phyloP scores from a whole-genome alignment of 2,888 invertebrate species.

The Orchestes rusci region DNA sequence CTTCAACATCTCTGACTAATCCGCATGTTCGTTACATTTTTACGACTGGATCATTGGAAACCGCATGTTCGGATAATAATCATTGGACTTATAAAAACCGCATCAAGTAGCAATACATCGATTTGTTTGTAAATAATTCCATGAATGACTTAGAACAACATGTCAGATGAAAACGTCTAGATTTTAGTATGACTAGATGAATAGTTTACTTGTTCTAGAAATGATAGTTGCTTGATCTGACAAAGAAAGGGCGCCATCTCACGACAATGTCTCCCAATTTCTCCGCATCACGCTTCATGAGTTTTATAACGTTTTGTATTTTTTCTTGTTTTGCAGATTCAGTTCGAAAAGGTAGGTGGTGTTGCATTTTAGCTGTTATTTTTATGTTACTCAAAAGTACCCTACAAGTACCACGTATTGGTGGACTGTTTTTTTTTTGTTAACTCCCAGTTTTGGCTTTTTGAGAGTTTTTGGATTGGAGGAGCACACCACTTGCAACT shows the following conservation, averaged over 20 bases:
- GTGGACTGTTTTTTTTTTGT: too few relatives aligned
- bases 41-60: not conserved
- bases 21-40: not conserved
- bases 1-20: not conserved
- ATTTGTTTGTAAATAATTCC: too few relatives aligned
- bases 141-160: too few relatives aligned
- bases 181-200: constrained; percentile 12
- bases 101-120: too few relatives aligned
- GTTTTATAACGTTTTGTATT: constrained; percentile 25
- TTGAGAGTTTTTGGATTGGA: too few relatives aligned
- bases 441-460: too few relatives aligned
- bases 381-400: too few relatives aligned
- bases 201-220: constrained; percentile 20
- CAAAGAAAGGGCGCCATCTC: constrained; percentile 25
- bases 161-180: too few relatives aligned
- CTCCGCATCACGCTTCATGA: constrained; percentile 26
- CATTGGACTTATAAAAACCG: too few relatives aligned
- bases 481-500: too few relatives aligned
- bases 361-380: constrained; percentile 25
- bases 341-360: constrained; percentile 27
- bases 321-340: constrained; percentile 27
- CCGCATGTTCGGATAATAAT: too few relatives aligned
- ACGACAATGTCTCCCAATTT: constrained; percentile 24
- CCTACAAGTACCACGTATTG: constrained; percentile 6
- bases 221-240: constrained; percentile 21